phyloP scores from a whole-genome alignment of 2,113 vertebrate species.

The Tragelaphus strepsiceros region DNA sequence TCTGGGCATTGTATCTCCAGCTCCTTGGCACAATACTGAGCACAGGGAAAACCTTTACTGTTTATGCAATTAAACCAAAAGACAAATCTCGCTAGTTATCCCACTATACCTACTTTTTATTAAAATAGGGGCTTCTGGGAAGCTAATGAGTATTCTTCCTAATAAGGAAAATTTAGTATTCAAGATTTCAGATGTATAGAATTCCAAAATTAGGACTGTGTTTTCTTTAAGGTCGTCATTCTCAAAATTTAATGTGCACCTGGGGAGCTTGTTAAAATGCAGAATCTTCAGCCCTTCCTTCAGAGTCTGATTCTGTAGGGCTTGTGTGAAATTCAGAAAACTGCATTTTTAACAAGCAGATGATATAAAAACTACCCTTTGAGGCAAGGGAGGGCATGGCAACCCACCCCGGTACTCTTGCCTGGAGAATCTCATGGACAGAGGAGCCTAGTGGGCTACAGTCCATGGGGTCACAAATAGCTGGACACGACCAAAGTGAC shows the following conservation, averaged over 20 bases:
- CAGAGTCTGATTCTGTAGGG: conserved; percentile 13
- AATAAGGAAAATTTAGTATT: background rate
- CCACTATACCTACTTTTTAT: background rate
- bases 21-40: background rate
- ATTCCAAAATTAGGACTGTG: conserved; percentile 40
- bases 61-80: background rate
- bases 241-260: conserved; percentile 60
- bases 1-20: background rate
- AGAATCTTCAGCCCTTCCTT: conserved; percentile 1
- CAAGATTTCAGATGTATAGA: conserved; percentile 31
- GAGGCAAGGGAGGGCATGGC: background rate
- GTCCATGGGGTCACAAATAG: background rate
- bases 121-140: background rate
- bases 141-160: background rate
- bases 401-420: background rate
- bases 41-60: background rate
- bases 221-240: conserved; percentile 43
- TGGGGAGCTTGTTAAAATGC: conserved; percentile 64
- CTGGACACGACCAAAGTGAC: background rate
- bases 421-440: background rate
- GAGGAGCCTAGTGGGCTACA: background rate
- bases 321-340: conserved; percentile 37
- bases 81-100: background rate
- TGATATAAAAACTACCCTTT: background rate
- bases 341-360: conserved; percentile 18